Conservation (phyloP, 2,888 invertebrate species). For the Amitus sp. region DNA sequence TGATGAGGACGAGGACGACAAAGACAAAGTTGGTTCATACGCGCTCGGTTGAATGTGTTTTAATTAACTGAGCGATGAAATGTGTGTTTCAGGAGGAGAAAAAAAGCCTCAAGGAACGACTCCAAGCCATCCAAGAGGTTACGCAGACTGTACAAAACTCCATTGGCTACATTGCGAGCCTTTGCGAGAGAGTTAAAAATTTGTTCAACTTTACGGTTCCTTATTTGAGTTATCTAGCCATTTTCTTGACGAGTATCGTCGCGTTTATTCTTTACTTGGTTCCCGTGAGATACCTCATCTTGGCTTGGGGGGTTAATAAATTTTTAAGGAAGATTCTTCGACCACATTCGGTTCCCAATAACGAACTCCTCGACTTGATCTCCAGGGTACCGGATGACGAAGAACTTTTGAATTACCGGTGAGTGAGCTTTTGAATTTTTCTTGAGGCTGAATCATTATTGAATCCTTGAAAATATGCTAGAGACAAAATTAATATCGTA, state of each 20-base stretch:
- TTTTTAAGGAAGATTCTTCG: constrained; percentile 92
- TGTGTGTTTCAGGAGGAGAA: constrained; percentile 89
- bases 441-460: too few relatives aligned
- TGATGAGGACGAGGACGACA: constrained; percentile 92
- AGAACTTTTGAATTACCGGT: constrained; percentile 78
- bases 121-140: constrained; percentile 97
- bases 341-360: constrained; percentile 96
- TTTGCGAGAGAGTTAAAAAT: constrained; percentile 94
- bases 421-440: background rate
- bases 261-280: constrained; percentile 86
- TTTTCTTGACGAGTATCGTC: constrained; percentile 78
- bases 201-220: constrained; percentile 97
- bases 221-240: constrained; percentile 93
- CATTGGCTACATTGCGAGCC: constrained; percentile 92
- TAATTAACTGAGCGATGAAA: too few relatives aligned
- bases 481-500: too few relatives aligned
- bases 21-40: constrained; percentile 80
- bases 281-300: constrained; percentile 87
- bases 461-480: too few relatives aligned
- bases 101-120: constrained; percentile 90
- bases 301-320: constrained; percentile 96
- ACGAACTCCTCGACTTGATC: constrained; percentile 93
- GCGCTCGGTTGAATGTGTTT: background rate
- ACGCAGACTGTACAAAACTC: constrained; percentile 96
- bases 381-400: constrained; percentile 95